Percentiles rank a stretch among this genome's conserved stretches.
Evolutionary conservation across 2,113 vertebrate species (phyloP).

Genomic region (Benitochromis conjunctus): DNA sequence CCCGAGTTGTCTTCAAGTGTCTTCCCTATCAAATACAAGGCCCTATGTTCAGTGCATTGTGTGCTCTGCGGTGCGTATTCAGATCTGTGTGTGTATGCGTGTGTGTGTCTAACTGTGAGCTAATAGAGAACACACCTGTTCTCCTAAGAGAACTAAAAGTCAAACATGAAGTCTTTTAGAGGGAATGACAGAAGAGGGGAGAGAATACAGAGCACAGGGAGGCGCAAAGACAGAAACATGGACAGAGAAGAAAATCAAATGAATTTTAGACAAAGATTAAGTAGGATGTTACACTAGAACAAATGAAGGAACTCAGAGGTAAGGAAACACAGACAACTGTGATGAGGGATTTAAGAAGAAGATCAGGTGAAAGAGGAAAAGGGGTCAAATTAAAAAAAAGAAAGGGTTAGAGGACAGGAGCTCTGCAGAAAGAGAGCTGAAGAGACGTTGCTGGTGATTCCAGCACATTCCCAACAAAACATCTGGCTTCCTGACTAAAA

Average conservation of each 20-base stretch:
- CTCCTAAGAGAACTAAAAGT: constrained; percentile 37
- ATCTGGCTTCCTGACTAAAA: constrained; percentile 40
- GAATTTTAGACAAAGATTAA: not conserved
- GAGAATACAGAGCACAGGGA: not conserved
- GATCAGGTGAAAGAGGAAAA: not conserved
- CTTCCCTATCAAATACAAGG: constrained; percentile 27
- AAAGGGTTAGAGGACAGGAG: not conserved
- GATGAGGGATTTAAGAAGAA: not conserved
- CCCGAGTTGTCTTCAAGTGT: not conserved
- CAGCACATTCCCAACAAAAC: constrained; percentile 8
- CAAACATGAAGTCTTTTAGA: constrained; percentile 35
- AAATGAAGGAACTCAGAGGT: not conserved
- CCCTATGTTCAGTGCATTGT: constrained; percentile 3
- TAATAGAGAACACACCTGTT: constrained; percentile 43
- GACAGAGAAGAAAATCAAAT: not conserved
- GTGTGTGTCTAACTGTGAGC: not conserved
- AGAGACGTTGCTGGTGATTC: not conserved
- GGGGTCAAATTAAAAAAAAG: not conserved
- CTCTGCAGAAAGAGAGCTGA: not conserved
- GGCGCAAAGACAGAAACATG: not conserved
- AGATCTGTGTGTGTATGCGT: not conserved
- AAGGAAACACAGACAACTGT: not conserved
- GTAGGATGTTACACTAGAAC: not conserved
- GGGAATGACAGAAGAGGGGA: constrained; percentile 8
- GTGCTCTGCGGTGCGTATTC: not conserved